A percentile compares a stretch with the other conserved stretches of the same genome.
Evolutionary conservation across 2,797 vertebrate species (phyloP).

Genomic region (Carapus acus): DNA sequence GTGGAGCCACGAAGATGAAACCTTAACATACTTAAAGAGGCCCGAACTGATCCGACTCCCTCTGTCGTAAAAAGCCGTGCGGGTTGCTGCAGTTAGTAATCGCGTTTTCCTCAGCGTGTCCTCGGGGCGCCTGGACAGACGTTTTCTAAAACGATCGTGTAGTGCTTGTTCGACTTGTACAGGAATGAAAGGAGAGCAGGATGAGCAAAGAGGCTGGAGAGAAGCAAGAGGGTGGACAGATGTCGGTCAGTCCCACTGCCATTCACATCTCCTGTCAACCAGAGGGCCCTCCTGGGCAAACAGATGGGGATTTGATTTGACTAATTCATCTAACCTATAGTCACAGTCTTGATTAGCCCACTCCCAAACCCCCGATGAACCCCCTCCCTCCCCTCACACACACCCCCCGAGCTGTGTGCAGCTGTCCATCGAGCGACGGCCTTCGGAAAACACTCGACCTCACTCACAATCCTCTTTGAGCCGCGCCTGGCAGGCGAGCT

Average conservation of each 20-base stretch:
- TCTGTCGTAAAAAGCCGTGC: too few relatives aligned
- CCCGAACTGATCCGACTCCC: constrained; percentile 19
- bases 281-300: constrained; percentile 61
- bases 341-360: constrained; percentile 53
- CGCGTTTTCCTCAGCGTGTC: constrained; percentile 25
- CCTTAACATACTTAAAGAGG: constrained; percentile 26
- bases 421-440: constrained; percentile 24
- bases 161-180: constrained; percentile 9
- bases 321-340: constrained; percentile 63
- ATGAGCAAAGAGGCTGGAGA: constrained; percentile 24
- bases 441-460: constrained; percentile 19
- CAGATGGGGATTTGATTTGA: constrained; percentile 68
- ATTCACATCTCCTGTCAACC: constrained; percentile 41
- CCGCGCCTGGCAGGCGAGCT: constrained; percentile 1
- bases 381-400: too few relatives aligned
- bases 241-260: constrained; percentile 44
- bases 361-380: too few relatives aligned
- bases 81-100: constrained; percentile 17
- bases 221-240: constrained; percentile 41
- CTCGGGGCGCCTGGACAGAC: constrained; percentile 7
- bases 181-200: constrained; percentile 8
- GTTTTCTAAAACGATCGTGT: constrained; percentile 13
- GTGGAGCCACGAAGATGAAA: constrained; percentile 18
- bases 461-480: constrained; percentile 5
- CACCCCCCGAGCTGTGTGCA: constrained; percentile 31